phyloP scores from a whole-genome alignment of 2,113 vertebrate species.

The Glaucomys volans region DNA sequence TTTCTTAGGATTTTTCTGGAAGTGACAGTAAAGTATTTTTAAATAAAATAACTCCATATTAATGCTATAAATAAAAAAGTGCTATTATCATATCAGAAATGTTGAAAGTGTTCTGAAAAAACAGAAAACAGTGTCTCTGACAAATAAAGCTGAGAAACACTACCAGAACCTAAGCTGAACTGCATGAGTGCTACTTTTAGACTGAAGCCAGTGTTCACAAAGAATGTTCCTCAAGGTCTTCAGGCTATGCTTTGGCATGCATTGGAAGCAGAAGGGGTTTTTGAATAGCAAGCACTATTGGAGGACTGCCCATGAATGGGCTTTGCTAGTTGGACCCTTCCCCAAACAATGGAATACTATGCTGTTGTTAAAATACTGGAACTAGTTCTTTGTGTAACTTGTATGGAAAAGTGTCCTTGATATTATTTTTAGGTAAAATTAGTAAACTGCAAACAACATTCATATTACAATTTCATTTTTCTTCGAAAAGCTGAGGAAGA shows the following conservation, averaged over 20 bases:
- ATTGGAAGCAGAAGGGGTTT: background rate
- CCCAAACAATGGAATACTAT: background rate
- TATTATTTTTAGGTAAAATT: background rate
- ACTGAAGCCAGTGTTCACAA: background rate
- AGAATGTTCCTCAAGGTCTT: background rate
- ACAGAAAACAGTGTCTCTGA: background rate
- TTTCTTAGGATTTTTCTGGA: background rate
- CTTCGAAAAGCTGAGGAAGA: background rate
- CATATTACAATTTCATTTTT: background rate
- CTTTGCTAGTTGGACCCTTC: background rate
- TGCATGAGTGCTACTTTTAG: background rate
- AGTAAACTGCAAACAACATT: background rate
- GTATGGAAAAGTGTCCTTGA: background rate
- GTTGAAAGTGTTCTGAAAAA: conserved; percentile 13
- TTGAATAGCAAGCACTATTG: background rate
- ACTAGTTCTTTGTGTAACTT: background rate
- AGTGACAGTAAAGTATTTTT: background rate
- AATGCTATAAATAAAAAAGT: background rate
- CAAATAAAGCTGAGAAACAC: background rate
- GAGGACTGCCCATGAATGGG: background rate
- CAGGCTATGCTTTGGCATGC: background rate
- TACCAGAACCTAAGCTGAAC: background rate
- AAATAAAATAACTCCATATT: background rate
- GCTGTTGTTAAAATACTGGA: background rate
- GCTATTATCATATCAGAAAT: background rate